phyloP scores from a whole-genome alignment of 2,888 invertebrate genomes.

The Nemotelus pantherinus region DNA sequence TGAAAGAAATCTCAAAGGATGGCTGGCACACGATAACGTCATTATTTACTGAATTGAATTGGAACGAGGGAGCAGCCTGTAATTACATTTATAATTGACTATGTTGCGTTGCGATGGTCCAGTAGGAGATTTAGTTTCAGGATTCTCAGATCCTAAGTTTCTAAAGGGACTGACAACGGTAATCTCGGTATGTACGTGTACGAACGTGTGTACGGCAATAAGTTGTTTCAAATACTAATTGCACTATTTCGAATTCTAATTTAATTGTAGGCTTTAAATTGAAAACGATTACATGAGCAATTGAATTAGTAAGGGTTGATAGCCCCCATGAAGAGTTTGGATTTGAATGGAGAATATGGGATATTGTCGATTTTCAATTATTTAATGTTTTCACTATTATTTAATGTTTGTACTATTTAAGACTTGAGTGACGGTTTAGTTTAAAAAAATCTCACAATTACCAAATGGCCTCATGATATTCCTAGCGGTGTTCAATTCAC shows the following conservation, averaged over 20 bases:
- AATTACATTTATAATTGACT: slow-evolving; percentile 36
- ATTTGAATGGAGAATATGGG: too few relatives aligned
- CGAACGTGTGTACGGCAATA: background rate
- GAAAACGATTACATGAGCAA: background rate
- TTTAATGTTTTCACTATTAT: too few relatives aligned
- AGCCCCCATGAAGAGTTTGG: too few relatives aligned
- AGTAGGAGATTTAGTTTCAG: background rate
- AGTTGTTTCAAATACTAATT: slow-evolving; percentile 7
- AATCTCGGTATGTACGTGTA: background rate
- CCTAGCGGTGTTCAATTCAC: too few relatives aligned
- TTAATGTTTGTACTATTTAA: too few relatives aligned
- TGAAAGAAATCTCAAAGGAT: slow-evolving; percentile 31
- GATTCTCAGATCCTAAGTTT: too few relatives aligned
- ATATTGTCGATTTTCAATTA: too few relatives aligned
- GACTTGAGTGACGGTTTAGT: too few relatives aligned
- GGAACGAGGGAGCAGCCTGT: background rate
- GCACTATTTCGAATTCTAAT: slow-evolving; percentile 5
- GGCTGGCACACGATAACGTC: slow-evolving; percentile 13
- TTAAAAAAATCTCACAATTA: too few relatives aligned
- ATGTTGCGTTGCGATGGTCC: background rate
- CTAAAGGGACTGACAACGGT: background rate
- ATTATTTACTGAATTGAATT: slow-evolving; percentile 28
- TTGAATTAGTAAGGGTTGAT: background rate
- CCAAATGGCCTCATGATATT: too few relatives aligned
- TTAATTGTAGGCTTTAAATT: slow-evolving; percentile 5